These are phyloP conservation scores for Ceraclea dissimilis DNA, from an alignment of 2,888 invertebrate genomes.

Conservation along the genomic window DNA sequence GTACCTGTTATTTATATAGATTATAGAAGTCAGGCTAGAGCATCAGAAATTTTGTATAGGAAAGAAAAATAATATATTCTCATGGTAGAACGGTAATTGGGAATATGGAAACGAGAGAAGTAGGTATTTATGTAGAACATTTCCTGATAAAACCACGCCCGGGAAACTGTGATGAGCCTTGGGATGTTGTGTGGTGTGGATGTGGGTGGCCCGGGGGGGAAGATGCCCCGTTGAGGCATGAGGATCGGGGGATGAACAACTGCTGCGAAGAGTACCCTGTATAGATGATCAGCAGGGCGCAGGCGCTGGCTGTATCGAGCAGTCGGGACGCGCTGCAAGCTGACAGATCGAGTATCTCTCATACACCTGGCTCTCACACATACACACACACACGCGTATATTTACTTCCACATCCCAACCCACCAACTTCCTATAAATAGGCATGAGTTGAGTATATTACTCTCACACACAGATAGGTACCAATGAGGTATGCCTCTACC, in stretches of 20 bases:
- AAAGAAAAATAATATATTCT: too few species aligned
- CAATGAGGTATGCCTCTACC: too few species aligned
- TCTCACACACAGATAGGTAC: neutral
- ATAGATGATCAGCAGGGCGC: constrained; percentile 9
- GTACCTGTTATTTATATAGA: too few species aligned
- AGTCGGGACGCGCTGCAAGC: constrained; percentile 19
- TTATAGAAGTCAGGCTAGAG: too few species aligned
- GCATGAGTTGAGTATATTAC: neutral
- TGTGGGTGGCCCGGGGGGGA: constrained; percentile 1
- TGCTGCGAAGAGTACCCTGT: too few species aligned
- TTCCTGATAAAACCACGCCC: constrained; percentile 10
- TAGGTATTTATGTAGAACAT: neutral
- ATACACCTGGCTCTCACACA: constrained; percentile 5
- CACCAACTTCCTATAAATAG: neutral
- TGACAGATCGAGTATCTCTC: constrained; percentile 17
- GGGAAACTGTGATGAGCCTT: constrained; percentile 9
- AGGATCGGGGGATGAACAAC: neutral
- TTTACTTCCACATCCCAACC: neutral
- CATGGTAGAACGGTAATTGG: too few species aligned
- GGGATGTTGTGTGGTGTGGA: neutral
- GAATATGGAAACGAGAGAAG: too few species aligned
- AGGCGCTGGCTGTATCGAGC: constrained; percentile 24
- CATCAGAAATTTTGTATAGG: too few species aligned
- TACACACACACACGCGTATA: neutral
- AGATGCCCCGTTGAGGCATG: neutral